These are phyloP conservation scores for Cotesia typhae DNA, from an alignment of 1,140 invertebrate species.

Conservation along the genomic window DNA sequence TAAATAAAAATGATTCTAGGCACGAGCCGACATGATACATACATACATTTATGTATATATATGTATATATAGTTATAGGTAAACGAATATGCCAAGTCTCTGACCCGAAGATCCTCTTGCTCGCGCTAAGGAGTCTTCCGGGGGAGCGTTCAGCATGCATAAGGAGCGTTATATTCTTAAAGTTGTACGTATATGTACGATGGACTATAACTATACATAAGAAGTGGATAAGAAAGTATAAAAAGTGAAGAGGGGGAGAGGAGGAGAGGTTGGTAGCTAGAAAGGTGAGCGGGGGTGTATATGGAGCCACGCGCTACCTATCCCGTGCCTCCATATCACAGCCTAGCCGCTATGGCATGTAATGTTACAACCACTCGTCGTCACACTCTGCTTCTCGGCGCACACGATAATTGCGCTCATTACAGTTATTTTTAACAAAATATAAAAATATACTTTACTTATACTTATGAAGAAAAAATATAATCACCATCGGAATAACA, in stretches of 20 bases:
- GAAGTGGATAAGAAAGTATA: constrained; percentile 4
- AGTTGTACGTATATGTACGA: constrained; percentile 43
- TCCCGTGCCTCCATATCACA: constrained; percentile 43
- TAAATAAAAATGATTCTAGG: constrained; percentile 49
- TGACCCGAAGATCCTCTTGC: constrained; percentile 62
- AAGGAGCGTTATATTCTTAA: constrained; percentile 51
- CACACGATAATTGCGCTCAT: constrained; percentile 65
- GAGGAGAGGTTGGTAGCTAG: neutral
- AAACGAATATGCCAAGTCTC: constrained; percentile 60
- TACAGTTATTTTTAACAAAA: constrained; percentile 63
- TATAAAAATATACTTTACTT: constrained; percentile 19
- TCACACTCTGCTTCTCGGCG: constrained; percentile 63
- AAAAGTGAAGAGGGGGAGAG: neutral
- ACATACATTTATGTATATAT: constrained; percentile 36
- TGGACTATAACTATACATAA: neutral
- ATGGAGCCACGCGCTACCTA: constrained; percentile 56
- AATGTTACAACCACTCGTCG: constrained; percentile 62
- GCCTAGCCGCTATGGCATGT: constrained; percentile 43
- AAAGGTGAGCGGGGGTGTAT: constrained; percentile 40
- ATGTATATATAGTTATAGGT: constrained; percentile 4
- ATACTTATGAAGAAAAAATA: constrained; percentile 17
- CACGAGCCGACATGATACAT: constrained; percentile 60
- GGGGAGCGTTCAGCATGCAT: constrained; percentile 57
- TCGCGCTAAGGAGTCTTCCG: constrained; percentile 46
- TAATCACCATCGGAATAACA: constrained; percentile 38